A percentile compares a stretch with the other conserved stretches of the same genome.
phyloP scores from a whole-genome alignment of 2,113 vertebrate genomes.

The Pyxicephalus adspersus region DNA sequence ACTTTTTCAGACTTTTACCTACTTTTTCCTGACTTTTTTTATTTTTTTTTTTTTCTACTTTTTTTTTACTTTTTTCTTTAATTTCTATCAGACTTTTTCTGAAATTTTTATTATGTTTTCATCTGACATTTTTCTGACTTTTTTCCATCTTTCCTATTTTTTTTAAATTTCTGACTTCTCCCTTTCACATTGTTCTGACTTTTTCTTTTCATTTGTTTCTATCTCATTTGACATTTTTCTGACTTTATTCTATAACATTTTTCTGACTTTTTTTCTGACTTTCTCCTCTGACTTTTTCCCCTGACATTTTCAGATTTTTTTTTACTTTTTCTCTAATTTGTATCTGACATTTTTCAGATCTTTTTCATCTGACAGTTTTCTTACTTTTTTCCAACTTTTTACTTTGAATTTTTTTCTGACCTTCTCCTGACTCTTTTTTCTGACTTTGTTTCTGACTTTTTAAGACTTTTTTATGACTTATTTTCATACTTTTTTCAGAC shows the following conservation, averaged over 20 bases:
- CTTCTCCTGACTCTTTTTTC: not conserved
- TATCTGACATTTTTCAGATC: not conserved
- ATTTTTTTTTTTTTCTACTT: no score
- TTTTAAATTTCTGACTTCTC: no score
- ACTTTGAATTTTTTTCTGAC: not conserved
- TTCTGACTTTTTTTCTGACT: not conserved
- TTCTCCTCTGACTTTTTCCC: not conserved
- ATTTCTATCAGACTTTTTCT: not conserved
- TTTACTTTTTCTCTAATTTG: not conserved
- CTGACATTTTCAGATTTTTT: not conserved
- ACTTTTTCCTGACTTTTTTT: no score
- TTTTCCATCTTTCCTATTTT: not conserved
- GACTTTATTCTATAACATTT: no score
- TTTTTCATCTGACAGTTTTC: not conserved
- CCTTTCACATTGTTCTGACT: no score
- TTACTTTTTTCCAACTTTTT: not conserved
- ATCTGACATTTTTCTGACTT: not conserved
- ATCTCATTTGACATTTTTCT: not conserved
- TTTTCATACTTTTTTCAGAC: not conserved
- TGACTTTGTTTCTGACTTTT: not conserved
- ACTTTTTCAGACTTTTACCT: no score
- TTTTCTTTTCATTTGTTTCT: not conserved
- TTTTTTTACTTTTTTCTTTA: not conserved
- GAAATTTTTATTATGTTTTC: not conserved
- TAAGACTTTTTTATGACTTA: not conserved